Evolutionary conservation across 64 coral and sea anemone species (phyloP), one percentile per base, ranked within the genome.

Genomic region (Hydrozoanthus tunicans): DNA sequence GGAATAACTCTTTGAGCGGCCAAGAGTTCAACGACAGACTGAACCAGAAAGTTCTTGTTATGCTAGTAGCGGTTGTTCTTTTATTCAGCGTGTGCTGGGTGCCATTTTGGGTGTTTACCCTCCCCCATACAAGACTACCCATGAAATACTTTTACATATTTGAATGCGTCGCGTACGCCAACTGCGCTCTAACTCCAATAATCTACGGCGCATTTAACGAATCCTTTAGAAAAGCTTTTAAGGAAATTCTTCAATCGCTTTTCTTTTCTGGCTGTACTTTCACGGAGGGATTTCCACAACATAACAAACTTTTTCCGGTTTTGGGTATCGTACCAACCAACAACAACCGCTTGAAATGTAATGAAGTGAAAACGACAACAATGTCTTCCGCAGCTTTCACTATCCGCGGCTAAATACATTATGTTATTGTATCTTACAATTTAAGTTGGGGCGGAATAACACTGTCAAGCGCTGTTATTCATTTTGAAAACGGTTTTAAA

Each of bases 131-230:
- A 2, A 82, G 72, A 20, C 89, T 69, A 64, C 76, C 77, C 3
- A 27, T 70, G 58, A 83, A 8, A 0, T 94, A 80, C 15, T 79
- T 89, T 3, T 96, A 91, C 17, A 59, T 89, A 3, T 25, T 78
- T 11, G 88, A 94, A 25, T 91, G 91, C 13, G 60, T 96, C 12
- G 64, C 90, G 0, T 96, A 94, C 54, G 43, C 90, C 12, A 96
- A 96, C 70, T 92, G 92, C 73, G 89, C 92, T n/a, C 32, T 96
- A 10, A 96, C 94, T 53, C 95, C 95, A 3, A 9, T 93, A 14
- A 77, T 96, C 5, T 96, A 94, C 59, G 78, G 92, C 0, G 70
- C 79, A 62, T 94, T 96, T 81, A 96, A 96, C 65, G 77, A 71
- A 15, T 88, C 76, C 27, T 96, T 96, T 89, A 86, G 92, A 66